Conservation (phyloP, 2,113 vertebrate species). For the Tetraodon nigroviridis region DNA sequence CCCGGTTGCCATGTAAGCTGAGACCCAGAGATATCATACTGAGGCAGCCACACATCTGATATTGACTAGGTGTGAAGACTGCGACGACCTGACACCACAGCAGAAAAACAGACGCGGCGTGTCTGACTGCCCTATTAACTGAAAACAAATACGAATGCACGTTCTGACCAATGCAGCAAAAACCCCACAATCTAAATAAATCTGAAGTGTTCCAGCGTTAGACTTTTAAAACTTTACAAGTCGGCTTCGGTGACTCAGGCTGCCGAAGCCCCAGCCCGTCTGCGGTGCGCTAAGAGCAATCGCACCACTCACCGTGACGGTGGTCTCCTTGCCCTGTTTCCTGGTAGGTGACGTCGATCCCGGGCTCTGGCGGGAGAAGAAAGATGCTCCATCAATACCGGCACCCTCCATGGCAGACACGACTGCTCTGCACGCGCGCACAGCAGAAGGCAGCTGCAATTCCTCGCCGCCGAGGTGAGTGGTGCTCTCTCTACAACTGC, state of each 20-base stretch:
- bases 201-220: no score
- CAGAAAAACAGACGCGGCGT: slow-evolving; percentile 22
- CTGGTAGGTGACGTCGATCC: slow-evolving; percentile 78
- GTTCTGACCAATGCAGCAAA: not conserved
- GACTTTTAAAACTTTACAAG: no score
- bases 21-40: slow-evolving; percentile 2
- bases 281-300: slow-evolving; percentile 1
- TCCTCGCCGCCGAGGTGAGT: slow-evolving; percentile 14
- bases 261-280: no score
- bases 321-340: slow-evolving; percentile 81
- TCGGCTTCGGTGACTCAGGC: no score
- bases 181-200: not conserved
- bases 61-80: slow-evolving; percentile 5
- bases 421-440: slow-evolving; percentile 30
- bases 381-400: slow-evolving; percentile 72
- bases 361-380: slow-evolving; percentile 81
- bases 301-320: slow-evolving; percentile 80
- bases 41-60: slow-evolving; percentile 9
- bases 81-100: slow-evolving; percentile 12
- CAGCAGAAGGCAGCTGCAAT: slow-evolving; percentile 23
- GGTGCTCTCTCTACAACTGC: slow-evolving; percentile 23
- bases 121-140: slow-evolving; percentile 22
- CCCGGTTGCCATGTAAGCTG: slow-evolving; percentile 34
- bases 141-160: slow-evolving; percentile 14
- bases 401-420: slow-evolving; percentile 71